Evolutionary conservation across 1,140 invertebrate genomes (phyloP).

Genomic region (Coptotermes formosanus): DNA sequence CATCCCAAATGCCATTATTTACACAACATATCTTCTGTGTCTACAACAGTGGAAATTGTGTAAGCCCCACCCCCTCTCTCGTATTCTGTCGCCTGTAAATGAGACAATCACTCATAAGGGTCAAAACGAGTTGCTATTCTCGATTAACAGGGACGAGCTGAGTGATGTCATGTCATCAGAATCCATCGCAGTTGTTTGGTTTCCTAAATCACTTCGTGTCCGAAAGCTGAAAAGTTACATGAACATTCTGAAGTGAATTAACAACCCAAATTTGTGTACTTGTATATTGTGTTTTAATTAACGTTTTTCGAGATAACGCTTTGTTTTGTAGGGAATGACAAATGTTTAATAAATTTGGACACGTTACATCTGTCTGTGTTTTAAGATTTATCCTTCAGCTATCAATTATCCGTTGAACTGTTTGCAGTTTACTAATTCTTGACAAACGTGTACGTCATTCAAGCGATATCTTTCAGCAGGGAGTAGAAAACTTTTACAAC

Average conservation of each 20-base stretch:
- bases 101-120: background rate
- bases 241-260: background rate
- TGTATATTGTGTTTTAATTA: background rate
- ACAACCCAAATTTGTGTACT: background rate
- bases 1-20: background rate
- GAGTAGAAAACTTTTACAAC: background rate
- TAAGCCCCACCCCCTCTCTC: background rate
- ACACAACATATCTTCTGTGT: conserved; percentile 1
- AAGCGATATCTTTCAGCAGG: background rate
- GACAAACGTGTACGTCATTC: background rate
- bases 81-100: background rate
- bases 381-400: background rate
- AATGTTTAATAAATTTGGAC: background rate
- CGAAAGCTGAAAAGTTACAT: background rate
- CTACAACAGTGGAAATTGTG: background rate
- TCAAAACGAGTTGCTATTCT: background rate
- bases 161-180: background rate
- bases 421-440: background rate
- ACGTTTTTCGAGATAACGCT: background rate
- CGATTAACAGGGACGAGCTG: background rate
- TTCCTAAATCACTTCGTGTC: background rate
- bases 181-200: background rate
- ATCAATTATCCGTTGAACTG: background rate
- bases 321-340: background rate
- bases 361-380: background rate